Percentiles rank a stretch among this genome's conserved stretches.
These are phyloP conservation scores for Epirrhoe tristata DNA, from an alignment of 2,888 invertebrate species.

Conservation along the genomic window DNA sequence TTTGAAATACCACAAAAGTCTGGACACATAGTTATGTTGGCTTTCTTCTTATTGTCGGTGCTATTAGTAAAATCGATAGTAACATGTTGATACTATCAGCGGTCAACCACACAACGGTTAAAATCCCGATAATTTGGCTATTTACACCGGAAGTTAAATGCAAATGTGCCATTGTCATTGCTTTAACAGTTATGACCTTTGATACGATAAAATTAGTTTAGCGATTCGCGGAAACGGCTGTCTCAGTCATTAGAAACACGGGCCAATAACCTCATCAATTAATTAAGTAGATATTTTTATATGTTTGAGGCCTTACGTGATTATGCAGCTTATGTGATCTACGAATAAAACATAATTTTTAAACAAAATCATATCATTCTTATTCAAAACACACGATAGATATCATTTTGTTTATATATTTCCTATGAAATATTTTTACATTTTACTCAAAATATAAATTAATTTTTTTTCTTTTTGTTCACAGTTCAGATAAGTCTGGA, in stretches of 20 bases:
- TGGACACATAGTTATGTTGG: background rate
- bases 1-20: background rate
- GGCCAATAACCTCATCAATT: constrained; percentile 58
- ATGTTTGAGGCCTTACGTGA: background rate
- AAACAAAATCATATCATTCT: no score
- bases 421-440: no score
- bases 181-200: constrained; percentile 73
- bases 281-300: constrained; percentile 36
- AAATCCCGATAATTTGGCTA: constrained; percentile 74
- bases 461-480: no score
- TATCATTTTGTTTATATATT: no score
- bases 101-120: constrained; percentile 74
- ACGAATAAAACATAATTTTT: background rate
- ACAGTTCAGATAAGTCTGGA: no score
- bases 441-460: no score
- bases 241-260: constrained; percentile 26
- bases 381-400: no score
- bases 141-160: constrained; percentile 75
- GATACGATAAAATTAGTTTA: constrained; percentile 60
- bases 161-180: constrained; percentile 77
- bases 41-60: background rate
- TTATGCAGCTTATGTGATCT: background rate
- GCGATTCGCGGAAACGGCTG: constrained; percentile 64
- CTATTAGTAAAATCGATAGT: constrained; percentile 16
- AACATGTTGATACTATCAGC: constrained; percentile 53